Evolutionary conservation across 2,113 vertebrate genomes (phyloP).

Genomic region (Chloropsis cyanopogon): DNA sequence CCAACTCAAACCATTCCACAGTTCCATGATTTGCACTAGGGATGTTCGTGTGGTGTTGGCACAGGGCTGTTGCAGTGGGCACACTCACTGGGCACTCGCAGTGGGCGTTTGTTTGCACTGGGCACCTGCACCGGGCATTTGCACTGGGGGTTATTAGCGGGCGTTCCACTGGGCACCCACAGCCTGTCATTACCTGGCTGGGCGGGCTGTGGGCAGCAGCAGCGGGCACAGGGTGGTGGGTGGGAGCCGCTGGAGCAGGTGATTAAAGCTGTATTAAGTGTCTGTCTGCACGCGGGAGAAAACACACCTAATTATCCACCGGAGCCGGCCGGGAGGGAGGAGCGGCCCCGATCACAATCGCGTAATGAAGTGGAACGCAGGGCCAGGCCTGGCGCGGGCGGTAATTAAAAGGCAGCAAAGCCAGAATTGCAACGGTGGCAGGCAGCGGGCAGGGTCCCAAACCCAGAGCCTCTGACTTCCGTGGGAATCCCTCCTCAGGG

Average conservation of each 20-base stretch:
- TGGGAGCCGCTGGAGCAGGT: background rate
- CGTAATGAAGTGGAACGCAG: conserved; percentile 7
- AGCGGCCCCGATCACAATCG: conserved; percentile 31
- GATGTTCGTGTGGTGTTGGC: rapidly evolving
- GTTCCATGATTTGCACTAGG: background rate
- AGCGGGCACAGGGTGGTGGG: background rate
- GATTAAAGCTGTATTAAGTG: conserved; percentile 42
- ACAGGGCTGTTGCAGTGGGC: rapidly evolving
- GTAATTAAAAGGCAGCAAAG: conserved; percentile 44
- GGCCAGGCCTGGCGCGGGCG: background rate
- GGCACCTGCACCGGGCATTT: background rate
- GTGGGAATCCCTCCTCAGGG: background rate
- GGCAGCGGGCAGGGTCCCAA: background rate
- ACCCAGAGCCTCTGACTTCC: background rate
- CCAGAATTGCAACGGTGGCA: background rate
- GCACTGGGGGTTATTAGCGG: background rate
- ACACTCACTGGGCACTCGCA: background rate
- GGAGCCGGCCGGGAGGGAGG: conserved; percentile 24
- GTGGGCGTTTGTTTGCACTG: background rate
- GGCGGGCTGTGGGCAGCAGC: background rate
- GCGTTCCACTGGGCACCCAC: background rate
- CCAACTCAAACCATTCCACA: background rate
- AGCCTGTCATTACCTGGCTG: background rate
- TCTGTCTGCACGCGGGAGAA: conserved; percentile 27
- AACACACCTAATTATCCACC: conserved; percentile 49